These are phyloP conservation scores for Triplophysa tibetana DNA, from an alignment of 2,113 vertebrate species.

Conservation along the genomic window DNA sequence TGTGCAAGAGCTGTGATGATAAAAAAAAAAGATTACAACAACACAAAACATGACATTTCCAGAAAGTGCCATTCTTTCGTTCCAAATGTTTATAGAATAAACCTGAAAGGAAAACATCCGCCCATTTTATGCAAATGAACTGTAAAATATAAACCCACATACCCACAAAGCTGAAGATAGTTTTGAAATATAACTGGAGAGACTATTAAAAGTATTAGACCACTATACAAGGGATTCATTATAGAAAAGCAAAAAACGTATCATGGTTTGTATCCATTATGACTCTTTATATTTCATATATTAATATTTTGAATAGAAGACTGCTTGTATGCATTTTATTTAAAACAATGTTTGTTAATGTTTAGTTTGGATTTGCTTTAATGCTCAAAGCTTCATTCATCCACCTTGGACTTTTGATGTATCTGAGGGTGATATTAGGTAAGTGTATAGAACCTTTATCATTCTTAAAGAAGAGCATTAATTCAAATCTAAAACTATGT, in stretches of 20 bases:
- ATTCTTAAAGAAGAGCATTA: background rate
- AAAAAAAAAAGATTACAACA: too few species aligned
- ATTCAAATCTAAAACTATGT: background rate
- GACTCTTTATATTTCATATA: background rate
- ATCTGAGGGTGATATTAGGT: slow-evolving; percentile 17
- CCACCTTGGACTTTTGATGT: slow-evolving; percentile 28
- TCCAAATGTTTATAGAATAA: slow-evolving; percentile 24
- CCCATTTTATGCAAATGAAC: slow-evolving; percentile 57
- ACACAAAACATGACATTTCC: too few species aligned
- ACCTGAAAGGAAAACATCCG: slow-evolving; percentile 59
- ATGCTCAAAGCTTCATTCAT: background rate
- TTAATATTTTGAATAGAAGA: background rate
- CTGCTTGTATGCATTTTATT: background rate
- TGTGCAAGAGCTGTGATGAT: too few species aligned
- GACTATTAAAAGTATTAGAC: background rate
- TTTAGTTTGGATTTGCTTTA: slow-evolving; percentile 8
- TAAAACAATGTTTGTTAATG: background rate
- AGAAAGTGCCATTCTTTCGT: background rate
- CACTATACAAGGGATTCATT: background rate
- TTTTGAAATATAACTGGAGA: background rate
- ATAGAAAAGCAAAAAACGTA: background rate
- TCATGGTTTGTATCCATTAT: slow-evolving; percentile 7
- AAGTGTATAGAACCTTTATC: background rate
- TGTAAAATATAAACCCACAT: background rate
- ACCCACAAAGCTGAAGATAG: background rate